Conservation (phyloP, 1,140 invertebrate genomes). For the Panagrolaimus sp. region DNA sequence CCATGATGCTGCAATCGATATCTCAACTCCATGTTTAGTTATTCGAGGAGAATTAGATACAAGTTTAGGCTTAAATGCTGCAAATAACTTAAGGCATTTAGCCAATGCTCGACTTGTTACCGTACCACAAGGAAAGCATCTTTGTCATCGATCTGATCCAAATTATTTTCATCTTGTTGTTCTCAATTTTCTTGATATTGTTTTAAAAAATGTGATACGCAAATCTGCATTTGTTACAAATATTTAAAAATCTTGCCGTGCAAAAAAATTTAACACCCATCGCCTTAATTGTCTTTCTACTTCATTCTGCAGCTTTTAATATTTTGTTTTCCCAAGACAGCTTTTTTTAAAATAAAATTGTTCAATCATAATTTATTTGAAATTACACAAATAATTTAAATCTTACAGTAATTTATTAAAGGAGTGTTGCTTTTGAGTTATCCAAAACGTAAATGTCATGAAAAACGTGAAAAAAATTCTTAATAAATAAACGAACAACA, state of each 20-base stretch:
- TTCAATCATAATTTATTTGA: too few species aligned
- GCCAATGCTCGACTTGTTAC: constrained; percentile 37
- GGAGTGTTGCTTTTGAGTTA: too few species aligned
- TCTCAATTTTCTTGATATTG: constrained; percentile 35
- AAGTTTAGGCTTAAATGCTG: constrained; percentile 35
- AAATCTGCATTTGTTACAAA: constrained; percentile 12
- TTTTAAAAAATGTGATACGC: constrained; percentile 17
- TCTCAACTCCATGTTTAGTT: constrained; percentile 12
- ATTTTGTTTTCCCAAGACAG: too few species aligned
- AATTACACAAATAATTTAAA: too few species aligned
- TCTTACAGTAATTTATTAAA: too few species aligned
- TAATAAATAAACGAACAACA: too few species aligned
- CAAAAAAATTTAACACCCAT: too few species aligned
- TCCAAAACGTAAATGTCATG: too few species aligned
- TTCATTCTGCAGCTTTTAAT: too few species aligned
- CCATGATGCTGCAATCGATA: constrained; percentile 3
- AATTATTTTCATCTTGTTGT: constrained; percentile 31
- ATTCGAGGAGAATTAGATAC: constrained; percentile 35
- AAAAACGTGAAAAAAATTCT: too few species aligned
- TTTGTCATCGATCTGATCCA: constrained; percentile 37
- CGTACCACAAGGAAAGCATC: constrained; percentile 34
- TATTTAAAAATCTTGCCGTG: background rate
- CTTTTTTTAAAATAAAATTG: too few species aligned
- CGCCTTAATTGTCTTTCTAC: too few species aligned
- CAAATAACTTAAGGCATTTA: constrained; percentile 27